Evolutionary conservation across 2,888 invertebrate species (phyloP).

Genomic region (Liposcelis brunnea): DNA sequence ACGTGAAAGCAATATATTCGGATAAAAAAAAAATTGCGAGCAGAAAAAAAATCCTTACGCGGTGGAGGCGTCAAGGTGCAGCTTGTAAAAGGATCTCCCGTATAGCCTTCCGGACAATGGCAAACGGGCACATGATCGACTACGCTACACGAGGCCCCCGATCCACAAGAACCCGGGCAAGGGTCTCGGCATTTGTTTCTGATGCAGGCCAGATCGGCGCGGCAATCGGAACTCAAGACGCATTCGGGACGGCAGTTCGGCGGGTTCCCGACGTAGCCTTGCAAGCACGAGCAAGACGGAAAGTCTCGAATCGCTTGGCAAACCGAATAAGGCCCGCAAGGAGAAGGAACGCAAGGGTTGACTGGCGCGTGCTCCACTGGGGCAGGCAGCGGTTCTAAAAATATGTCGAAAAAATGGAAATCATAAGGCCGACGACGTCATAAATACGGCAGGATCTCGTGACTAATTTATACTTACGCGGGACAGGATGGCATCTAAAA

Average conservation of each 20-base stretch:
- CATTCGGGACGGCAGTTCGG: constrained; percentile 59
- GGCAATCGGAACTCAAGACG: constrained; percentile 53
- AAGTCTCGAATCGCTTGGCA: constrained; percentile 40
- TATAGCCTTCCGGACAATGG: constrained; percentile 48
- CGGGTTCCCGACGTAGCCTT: constrained; percentile 46
- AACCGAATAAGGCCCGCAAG: constrained; percentile 58
- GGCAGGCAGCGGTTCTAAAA: constrained; percentile 6
- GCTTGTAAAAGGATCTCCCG: constrained; percentile 59
- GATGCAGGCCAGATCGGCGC: constrained; percentile 51
- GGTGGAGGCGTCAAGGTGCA: constrained; percentile 39
- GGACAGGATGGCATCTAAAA: constrained; percentile 34
- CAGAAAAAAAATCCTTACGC: too few relatives aligned
- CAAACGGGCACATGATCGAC: constrained; percentile 64
- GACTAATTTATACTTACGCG: constrained; percentile 16
- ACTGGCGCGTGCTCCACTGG: not conserved
- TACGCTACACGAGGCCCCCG: constrained; percentile 51
- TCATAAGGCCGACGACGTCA: too few relatives aligned
- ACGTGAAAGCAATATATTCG: too few relatives aligned
- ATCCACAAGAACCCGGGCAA: constrained; percentile 59
- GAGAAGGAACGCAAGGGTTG: constrained; percentile 24
- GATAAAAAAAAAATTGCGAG: too few relatives aligned
- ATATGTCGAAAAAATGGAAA: too few relatives aligned
- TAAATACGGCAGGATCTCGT: too few relatives aligned
- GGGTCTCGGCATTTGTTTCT: constrained; percentile 57
- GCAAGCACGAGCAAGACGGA: constrained; percentile 48